phyloP scores from a whole-genome alignment of 2,888 invertebrate genomes.

The Steinernema hermaphroditum region DNA sequence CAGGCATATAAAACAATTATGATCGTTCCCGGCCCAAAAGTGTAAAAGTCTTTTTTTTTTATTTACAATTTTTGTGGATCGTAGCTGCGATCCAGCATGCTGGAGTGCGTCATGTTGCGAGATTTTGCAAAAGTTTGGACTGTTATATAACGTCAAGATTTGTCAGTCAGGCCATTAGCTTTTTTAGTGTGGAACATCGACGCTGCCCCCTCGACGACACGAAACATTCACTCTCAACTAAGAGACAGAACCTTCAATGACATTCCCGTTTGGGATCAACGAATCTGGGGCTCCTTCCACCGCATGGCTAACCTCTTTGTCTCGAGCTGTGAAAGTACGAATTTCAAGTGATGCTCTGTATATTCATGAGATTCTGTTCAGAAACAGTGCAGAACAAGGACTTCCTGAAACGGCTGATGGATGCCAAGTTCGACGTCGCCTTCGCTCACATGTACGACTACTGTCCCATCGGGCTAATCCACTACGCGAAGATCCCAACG shows the following conservation, averaged over 20 bases:
- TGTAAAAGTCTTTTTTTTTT: no score
- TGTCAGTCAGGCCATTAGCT: no score
- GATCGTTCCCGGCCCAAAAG: no score
- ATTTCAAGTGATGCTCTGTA: not conserved
- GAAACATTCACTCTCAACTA: not conserved
- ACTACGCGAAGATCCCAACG: conserved; percentile 53
- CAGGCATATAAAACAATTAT: no score
- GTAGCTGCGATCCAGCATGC: no score
- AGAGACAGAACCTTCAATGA: not conserved
- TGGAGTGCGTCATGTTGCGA: no score
- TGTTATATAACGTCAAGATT: no score
- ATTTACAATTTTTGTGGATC: no score
- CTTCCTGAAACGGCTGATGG: conserved; percentile 44
- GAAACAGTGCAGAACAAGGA: conserved; percentile 35
- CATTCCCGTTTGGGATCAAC: not conserved
- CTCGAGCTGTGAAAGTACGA: conserved; percentile 2
- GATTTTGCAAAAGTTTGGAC: no score
- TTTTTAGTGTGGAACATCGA: conserved; percentile 8
- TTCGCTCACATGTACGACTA: conserved; percentile 54
- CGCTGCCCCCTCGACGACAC: not conserved
- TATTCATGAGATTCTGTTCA: not conserved
- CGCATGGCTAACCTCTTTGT: not conserved
- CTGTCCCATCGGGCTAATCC: conserved; percentile 57
- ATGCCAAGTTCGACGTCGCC: conserved; percentile 56
- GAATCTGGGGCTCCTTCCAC: not conserved